Conservation (phyloP, 2,797 vertebrate genomes). For the Crocodylus rhombifer region DNA sequence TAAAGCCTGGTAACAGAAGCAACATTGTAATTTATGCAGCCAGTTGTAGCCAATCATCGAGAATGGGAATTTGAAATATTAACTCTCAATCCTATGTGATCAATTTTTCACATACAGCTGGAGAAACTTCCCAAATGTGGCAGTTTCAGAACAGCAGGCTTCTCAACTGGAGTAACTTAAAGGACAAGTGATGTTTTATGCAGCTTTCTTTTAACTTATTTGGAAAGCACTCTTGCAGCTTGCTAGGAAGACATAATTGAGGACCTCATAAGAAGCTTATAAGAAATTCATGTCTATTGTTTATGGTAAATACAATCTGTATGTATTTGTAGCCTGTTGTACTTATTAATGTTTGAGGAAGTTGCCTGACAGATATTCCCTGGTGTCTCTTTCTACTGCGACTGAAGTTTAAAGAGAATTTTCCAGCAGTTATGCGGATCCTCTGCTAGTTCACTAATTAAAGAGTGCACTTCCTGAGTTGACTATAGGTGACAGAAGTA, state of each 20-base stretch:
- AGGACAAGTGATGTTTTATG: neutral
- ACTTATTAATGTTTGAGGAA: slow-evolving; percentile 28
- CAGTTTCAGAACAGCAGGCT: slow-evolving; percentile 41
- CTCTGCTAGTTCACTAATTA: slow-evolving; percentile 41
- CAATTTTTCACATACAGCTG: neutral
- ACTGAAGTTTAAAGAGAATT: slow-evolving; percentile 44
- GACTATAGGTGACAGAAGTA: neutral
- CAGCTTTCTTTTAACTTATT: neutral
- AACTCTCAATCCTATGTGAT: rapidly evolving
- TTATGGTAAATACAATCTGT: slow-evolving; percentile 11
- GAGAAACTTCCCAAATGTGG: neutral
- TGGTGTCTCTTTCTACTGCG: slow-evolving; percentile 25
- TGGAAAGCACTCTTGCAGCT: slow-evolving; percentile 29
- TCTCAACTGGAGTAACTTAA: slow-evolving; percentile 7
- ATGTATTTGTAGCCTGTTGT: slow-evolving; percentile 10
- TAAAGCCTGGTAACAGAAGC: neutral
- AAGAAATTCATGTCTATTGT: slow-evolving; percentile 10
- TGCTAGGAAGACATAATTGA: slow-evolving; percentile 8
- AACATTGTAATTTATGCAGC: neutral
- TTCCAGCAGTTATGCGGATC: slow-evolving; percentile 34
- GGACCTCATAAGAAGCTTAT: neutral
- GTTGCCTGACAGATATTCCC: slow-evolving; percentile 15
- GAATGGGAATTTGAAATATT: neutral
- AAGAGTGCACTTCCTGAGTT: neutral
- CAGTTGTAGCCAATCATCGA: neutral